A percentile compares a stretch with the other conserved stretches of the same genome.
These are phyloP conservation scores for Cerceris ruficornis DNA, from an alignment of 2,888 invertebrate genomes.

Conservation along the genomic window DNA sequence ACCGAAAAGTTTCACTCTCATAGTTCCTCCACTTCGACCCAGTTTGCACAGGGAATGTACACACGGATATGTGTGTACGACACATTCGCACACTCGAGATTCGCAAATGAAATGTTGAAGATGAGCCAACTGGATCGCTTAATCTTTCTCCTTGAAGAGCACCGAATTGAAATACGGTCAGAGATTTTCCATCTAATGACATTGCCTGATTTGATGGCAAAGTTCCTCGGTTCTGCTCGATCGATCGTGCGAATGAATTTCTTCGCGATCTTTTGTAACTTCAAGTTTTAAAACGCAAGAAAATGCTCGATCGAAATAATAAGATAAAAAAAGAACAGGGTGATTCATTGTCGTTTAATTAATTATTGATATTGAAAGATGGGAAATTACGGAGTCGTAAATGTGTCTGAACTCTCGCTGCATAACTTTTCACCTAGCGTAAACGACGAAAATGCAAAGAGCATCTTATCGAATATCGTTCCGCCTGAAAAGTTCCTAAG, in stretches of 20 bases:
- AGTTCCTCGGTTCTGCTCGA: not conserved
- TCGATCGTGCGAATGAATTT: not conserved
- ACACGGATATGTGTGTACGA: slow-evolving; percentile 41
- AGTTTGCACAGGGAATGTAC: slow-evolving; percentile 59
- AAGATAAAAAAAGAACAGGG: not conserved
- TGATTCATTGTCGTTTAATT: not conserved
- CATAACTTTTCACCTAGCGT: not conserved
- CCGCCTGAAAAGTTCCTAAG: not conserved
- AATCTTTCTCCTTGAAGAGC: slow-evolving; percentile 62
- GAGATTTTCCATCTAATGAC: slow-evolving; percentile 8
- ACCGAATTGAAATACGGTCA: slow-evolving; percentile 59
- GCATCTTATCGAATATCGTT: slow-evolving; percentile 1
- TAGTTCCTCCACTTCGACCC: slow-evolving; percentile 33
- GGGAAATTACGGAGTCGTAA: not conserved
- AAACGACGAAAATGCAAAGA: not conserved
- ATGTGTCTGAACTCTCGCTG: not conserved
- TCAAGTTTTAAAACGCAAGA: not conserved
- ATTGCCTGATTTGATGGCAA: slow-evolving; percentile 16
- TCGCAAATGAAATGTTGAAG: slow-evolving; percentile 64
- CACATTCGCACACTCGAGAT: slow-evolving; percentile 57
- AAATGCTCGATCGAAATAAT: not conserved
- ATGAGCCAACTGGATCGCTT: slow-evolving; percentile 70
- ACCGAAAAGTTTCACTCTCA: slow-evolving; percentile 26
- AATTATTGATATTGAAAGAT: not conserved
- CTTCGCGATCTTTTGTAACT: not conserved